phyloP scores from a whole-genome alignment of 2,888 invertebrate genomes.

The Drosophila paramelanica region DNA sequence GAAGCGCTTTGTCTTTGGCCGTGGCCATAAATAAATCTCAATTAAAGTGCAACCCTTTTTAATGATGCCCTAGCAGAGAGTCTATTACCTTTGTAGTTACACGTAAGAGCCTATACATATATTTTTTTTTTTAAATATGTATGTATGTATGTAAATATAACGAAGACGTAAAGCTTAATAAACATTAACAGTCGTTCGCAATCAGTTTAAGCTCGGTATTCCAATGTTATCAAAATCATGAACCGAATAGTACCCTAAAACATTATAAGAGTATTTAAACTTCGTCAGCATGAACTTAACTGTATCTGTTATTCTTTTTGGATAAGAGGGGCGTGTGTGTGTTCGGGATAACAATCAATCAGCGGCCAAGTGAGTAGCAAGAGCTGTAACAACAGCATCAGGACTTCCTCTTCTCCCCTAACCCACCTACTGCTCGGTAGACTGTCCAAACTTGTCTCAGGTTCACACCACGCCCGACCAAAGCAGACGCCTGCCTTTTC shows the following conservation, averaged over 20 bases:
- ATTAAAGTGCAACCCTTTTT: conserved; percentile 77
- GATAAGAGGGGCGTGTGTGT: conserved; percentile 17
- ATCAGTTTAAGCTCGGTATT: no score
- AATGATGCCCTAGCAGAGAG: not conserved
- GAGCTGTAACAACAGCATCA: conserved; percentile 16
- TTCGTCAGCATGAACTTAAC: not conserved
- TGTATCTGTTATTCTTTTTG: not conserved
- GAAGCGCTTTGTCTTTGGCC: conserved; percentile 51
- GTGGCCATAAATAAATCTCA: conserved; percentile 77
- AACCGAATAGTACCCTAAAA: no score
- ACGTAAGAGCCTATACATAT: no score
- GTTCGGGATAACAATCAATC: conserved; percentile 70
- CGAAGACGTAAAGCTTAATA: no score
- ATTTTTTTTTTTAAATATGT: no score
- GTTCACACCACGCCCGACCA: conserved; percentile 62
- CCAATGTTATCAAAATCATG: no score
- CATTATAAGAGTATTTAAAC: conserved; percentile 7
- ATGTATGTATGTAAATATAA: no score
- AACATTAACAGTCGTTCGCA: no score
- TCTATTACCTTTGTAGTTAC: not conserved
- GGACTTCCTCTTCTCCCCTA: conserved; percentile 14
- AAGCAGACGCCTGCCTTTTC: conserved; percentile 51
- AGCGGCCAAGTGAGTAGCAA: conserved; percentile 45
- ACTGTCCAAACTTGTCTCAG: conserved; percentile 43
- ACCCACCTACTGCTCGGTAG: not conserved